phyloP scores from a whole-genome alignment of 1,140 invertebrate species.

The Mamestra configurata region DNA sequence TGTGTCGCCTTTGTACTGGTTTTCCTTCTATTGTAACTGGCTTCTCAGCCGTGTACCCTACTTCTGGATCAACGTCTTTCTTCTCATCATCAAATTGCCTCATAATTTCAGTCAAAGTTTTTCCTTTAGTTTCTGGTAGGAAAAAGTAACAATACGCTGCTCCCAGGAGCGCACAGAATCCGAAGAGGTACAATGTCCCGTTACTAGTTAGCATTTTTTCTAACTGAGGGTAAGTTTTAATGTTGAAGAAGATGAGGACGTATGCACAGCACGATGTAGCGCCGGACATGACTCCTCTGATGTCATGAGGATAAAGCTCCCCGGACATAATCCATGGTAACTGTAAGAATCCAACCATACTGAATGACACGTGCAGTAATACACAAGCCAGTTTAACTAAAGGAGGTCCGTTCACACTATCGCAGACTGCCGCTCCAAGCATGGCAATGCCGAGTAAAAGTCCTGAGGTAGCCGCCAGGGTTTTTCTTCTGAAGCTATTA shows the following conservation, averaged over 20 bases:
- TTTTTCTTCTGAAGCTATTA: constrained; percentile 91
- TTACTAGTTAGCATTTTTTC: constrained; percentile 89
- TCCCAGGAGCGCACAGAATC: constrained; percentile 90
- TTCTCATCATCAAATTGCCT: constrained; percentile 88
- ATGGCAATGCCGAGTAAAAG: constrained; percentile 90
- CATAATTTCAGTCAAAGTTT: constrained; percentile 93
- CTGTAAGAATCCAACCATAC: constrained; percentile 92
- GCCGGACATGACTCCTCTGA: constrained; percentile 91
- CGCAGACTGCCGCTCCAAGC: constrained; percentile 88
- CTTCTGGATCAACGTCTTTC: constrained; percentile 77
- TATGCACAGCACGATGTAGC: constrained; percentile 92
- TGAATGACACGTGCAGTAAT: constrained; percentile 91
- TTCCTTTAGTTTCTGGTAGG: constrained; percentile 94
- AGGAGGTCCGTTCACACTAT: constrained; percentile 84
- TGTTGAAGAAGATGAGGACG: constrained; percentile 91
- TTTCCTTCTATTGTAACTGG: constrained; percentile 62
- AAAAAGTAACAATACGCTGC: constrained; percentile 91
- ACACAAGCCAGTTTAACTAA: constrained; percentile 90
- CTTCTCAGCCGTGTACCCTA: constrained; percentile 63
- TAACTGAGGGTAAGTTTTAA: constrained; percentile 91
- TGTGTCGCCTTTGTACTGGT: constrained; percentile 77
- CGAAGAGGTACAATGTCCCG: constrained; percentile 93
- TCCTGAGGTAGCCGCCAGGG: constrained; percentile 91
- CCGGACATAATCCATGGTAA: constrained; percentile 93
- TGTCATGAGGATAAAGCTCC: constrained; percentile 91